Evolutionary conservation across 2,888 invertebrate genomes (phyloP).

Genomic region (Callyntrura guangdongensis): DNA sequence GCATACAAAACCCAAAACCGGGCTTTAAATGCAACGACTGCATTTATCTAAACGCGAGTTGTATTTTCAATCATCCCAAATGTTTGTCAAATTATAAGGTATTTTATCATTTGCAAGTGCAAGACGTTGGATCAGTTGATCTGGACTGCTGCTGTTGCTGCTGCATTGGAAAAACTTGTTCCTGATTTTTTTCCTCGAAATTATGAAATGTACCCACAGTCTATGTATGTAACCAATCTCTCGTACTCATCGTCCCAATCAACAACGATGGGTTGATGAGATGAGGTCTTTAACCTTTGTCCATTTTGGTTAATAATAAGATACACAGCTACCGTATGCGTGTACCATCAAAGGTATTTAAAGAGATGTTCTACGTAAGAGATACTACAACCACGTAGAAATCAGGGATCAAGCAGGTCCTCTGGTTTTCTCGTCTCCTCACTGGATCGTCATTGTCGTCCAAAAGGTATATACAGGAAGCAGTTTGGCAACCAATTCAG

Average conservation of each 20-base stretch:
- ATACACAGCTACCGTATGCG: slow-evolving; percentile 21
- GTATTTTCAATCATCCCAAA: slow-evolving; percentile 68
- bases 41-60: slow-evolving; percentile 53
- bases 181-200: slow-evolving; percentile 14
- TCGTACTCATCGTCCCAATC: slow-evolving; percentile 33
- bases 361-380: background rate
- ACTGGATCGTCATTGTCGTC: slow-evolving; percentile 39
- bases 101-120: slow-evolving; percentile 63
- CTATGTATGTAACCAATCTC: slow-evolving; percentile 17
- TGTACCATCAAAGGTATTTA: background rate
- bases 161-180: slow-evolving; percentile 72
- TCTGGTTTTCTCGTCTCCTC: background rate
- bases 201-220: slow-evolving; percentile 21
- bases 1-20: slow-evolving; percentile 16
- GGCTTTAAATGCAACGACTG: slow-evolving; percentile 15
- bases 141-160: slow-evolving; percentile 51
- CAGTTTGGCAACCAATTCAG: slow-evolving; percentile 53
- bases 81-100: slow-evolving; percentile 76
- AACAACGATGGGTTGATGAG: slow-evolving; percentile 39
- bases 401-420: slow-evolving; percentile 69
- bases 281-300: slow-evolving; percentile 75
- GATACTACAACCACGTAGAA: background rate
- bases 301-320: slow-evolving; percentile 52
- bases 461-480: slow-evolving; percentile 18
- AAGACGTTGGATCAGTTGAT: slow-evolving; percentile 22